These are phyloP conservation scores for Iguana delicatissima DNA, from an alignment of 2,797 vertebrate genomes.

Conservation along the genomic window DNA sequence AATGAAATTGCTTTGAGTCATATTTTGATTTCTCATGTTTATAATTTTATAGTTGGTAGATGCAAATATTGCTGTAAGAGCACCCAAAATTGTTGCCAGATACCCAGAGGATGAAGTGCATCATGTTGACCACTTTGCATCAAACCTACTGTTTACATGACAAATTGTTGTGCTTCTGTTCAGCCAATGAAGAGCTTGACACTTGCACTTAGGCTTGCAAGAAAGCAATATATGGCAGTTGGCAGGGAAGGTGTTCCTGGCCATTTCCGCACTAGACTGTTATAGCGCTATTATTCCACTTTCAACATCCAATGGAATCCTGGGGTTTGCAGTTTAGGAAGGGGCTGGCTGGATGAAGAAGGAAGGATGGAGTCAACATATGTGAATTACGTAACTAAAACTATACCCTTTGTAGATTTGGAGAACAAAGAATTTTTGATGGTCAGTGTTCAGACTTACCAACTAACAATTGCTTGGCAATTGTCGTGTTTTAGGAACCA, in stretches of 20 bases:
- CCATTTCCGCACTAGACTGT: no score
- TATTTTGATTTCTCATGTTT: no score
- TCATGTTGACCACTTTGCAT: not conserved
- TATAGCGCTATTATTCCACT: no score
- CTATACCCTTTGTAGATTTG: no score
- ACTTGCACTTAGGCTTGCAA: no score
- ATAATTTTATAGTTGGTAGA: no score
- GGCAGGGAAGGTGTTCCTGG: no score
- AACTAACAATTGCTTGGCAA: not conserved
- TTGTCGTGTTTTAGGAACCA: not conserved
- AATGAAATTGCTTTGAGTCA: no score
- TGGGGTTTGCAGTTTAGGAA: no score
- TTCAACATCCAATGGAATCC: no score
- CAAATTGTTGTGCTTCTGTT: not conserved
- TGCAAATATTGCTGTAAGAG: not conserved
- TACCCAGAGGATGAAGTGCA: not conserved
- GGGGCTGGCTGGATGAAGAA: no score
- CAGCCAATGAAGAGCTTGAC: not conserved
- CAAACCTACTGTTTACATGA: not conserved
- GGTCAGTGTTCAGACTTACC: not conserved
- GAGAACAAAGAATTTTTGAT: not conserved
- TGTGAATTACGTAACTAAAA: not conserved
- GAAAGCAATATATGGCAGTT: no score
- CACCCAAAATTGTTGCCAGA: not conserved
- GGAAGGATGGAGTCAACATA: not conserved